A percentile compares a stretch with the other conserved stretches of the same genome.
These are phyloP conservation scores for Cantharis rufa DNA, from an alignment of 2,888 invertebrate genomes.

Conservation along the genomic window DNA sequence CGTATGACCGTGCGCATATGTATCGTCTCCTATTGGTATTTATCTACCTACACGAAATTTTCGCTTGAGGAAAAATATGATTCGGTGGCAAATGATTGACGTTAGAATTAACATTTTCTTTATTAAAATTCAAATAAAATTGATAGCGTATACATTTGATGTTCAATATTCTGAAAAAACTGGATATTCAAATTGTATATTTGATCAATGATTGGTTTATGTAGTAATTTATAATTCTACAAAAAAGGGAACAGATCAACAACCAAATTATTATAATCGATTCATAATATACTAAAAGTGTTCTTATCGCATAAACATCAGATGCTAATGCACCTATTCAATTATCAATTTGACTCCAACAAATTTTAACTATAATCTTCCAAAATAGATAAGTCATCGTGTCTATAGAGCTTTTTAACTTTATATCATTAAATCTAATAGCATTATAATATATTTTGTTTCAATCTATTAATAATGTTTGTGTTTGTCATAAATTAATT, in stretches of 20 bases:
- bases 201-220: not conserved
- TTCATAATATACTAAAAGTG: constrained; percentile 2
- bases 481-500: not conserved
- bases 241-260: not conserved
- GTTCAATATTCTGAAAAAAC: not conserved
- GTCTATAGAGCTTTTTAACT: not conserved
- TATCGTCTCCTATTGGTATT: constrained; percentile 6
- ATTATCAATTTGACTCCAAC: not conserved
- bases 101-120: not conserved
- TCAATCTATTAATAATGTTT: not conserved
- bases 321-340: constrained; percentile 1
- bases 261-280: constrained; percentile 4
- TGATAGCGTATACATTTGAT: not conserved
- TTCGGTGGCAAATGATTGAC: constrained; percentile 19
- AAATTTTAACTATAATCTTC: not conserved
- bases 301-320: not conserved
- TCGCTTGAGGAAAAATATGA: not conserved
- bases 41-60: constrained; percentile 8
- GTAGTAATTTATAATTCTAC: not conserved
- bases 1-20: constrained; percentile 25
- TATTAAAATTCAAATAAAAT: not conserved
- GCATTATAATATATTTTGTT: not conserved
- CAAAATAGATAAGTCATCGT: constrained; percentile 1
- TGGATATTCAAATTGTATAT: not conserved
- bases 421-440: not conserved